These are phyloP conservation scores for Lysandra bellargus DNA, from an alignment of 2,888 invertebrate species.

Conservation along the genomic window DNA sequence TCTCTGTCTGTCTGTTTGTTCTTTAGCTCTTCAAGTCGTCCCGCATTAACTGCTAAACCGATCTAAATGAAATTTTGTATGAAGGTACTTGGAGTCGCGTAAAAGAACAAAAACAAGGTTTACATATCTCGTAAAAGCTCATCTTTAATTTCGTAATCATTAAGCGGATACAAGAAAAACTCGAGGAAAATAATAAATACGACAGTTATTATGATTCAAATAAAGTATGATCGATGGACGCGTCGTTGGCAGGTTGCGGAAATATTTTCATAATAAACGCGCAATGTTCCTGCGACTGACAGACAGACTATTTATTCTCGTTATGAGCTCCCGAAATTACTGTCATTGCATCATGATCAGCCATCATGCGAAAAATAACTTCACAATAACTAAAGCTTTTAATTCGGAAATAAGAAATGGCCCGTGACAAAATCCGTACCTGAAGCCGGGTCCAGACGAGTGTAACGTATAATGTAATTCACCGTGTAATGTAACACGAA, in stretches of 20 bases:
- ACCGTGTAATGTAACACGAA: too few species aligned
- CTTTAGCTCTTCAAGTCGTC: too few species aligned
- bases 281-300: slow-evolving; percentile 23
- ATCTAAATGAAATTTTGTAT: too few species aligned
- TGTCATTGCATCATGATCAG: slow-evolving; percentile 9
- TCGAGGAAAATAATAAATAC: neutral
- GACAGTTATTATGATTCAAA: slow-evolving; percentile 11
- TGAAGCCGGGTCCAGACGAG: too few species aligned
- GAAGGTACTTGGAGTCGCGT: too few species aligned
- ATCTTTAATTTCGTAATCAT: neutral
- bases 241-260: neutral
- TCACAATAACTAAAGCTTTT: too few species aligned
- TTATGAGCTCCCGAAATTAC: slow-evolving; percentile 2
- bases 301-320: slow-evolving; percentile 22
- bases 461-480: too few species aligned
- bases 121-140: neutral
- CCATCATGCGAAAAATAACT: neutral
- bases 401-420: too few species aligned
- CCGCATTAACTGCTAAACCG: too few species aligned
- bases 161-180: slow-evolving; percentile 5
- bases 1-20: too few species aligned
- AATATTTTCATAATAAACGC: slow-evolving; percentile 1
- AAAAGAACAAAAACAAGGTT: neutral
- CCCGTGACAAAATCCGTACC: too few species aligned
- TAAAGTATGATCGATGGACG: slow-evolving; percentile 10